These are phyloP conservation scores for Rhaphigaster nebulosa DNA, from an alignment of 2,888 invertebrate species.

Conservation along the genomic window DNA sequence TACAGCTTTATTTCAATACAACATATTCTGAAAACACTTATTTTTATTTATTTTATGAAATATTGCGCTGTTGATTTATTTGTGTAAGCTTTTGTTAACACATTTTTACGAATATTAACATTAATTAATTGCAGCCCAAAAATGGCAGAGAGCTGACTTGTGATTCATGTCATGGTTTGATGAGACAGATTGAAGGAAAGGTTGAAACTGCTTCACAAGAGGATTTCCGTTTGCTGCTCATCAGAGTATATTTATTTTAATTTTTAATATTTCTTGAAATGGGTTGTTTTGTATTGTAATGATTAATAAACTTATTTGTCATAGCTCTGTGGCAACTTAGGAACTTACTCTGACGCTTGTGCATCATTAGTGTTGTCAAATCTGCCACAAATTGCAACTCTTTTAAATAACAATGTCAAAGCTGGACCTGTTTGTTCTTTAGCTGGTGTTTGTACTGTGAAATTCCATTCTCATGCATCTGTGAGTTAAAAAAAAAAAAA, in stretches of 20 bases:
- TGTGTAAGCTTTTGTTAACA: too few species aligned
- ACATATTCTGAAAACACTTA: too few species aligned
- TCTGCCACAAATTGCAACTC: slow-evolving; percentile 67
- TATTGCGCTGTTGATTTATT: too few species aligned
- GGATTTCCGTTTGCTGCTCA: slow-evolving; percentile 73
- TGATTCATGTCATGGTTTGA: slow-evolving; percentile 72
- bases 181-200: slow-evolving; percentile 72
- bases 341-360: slow-evolving; percentile 85
- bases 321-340: slow-evolving; percentile 77
- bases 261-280: neutral
- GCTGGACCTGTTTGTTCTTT: slow-evolving; percentile 80
- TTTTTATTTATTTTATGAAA: too few species aligned
- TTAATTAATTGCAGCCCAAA: neutral
- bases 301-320: slow-evolving; percentile 64
- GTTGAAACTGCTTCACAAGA: slow-evolving; percentile 73
- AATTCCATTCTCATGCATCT: slow-evolving; percentile 62
- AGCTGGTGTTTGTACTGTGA: slow-evolving; percentile 77
- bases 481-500: neutral
- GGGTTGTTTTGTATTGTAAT: neutral
- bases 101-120: neutral
- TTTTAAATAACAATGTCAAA: slow-evolving; percentile 69
- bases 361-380: slow-evolving; percentile 76
- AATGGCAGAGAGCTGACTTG: slow-evolving; percentile 68
- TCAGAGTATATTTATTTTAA: slow-evolving; percentile 70
- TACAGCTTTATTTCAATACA: too few species aligned